Base-by-base conservation (phyloP, 2,113 vertebrate genomes). In the Eolophus roseicapilla region DNA sequence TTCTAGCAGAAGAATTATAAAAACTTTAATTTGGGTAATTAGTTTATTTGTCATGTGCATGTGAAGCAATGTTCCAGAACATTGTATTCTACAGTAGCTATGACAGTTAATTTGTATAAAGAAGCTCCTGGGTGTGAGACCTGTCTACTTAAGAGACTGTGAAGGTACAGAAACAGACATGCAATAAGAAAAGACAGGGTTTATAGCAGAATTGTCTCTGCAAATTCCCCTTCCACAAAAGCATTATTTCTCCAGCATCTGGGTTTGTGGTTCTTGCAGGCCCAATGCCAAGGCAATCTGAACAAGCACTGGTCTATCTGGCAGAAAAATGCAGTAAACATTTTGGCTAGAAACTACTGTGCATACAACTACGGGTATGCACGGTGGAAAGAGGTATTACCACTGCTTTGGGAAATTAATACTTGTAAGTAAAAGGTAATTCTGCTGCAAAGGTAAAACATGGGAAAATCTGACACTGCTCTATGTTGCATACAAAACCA, bases 201-300 rank as follows among this genome's bases (percentile, higher is more conserved):
- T 87, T 87, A 73, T 39, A 28, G 57, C 43, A 89, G 65, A 86
- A 76, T 8, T 41, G 39, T 76, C 62, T 62, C 77, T 85, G 73
- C n/a, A 52, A 94, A 71, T 33, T 50, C n/a, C 43, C 81, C 39
- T 92, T 79, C 78, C 62, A 79, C 84, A 87, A 78, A 84, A 73
- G 59, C 59, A 79, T 41, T 62, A 52, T 62, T 85, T n/a, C 84
- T 79, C 33, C 74, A 73, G 57, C 57, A 76, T 62, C 84, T 87
- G 60, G 13, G 62, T 91, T 84, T 20, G 19, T 59, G 70, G 41
- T 49, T 85, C 89, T 76, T 69, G 33, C 29, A 49, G 89, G 84
- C 84, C 19, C 31, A 24, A 28, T 15, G 95, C 87, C 84, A 94
- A 85, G 44, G 52, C 94, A 92, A 85, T 95, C 77, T 87, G 52